Evolutionary conservation across 2,888 invertebrate species (phyloP).

Genomic region (Harpalus rubripes): DNA sequence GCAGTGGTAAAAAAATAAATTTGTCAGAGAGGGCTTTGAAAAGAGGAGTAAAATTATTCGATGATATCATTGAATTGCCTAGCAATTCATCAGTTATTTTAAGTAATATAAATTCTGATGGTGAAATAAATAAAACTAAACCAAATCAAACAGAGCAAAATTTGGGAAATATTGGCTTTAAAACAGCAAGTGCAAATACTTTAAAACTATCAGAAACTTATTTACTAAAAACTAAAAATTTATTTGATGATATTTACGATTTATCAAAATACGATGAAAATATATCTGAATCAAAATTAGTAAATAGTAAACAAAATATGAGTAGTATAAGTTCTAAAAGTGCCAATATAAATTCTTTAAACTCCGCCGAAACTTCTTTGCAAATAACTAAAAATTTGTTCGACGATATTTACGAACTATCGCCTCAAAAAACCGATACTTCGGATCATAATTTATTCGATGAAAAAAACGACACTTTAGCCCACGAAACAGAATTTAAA

Average conservation of each 20-base stretch:
- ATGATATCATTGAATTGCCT: constrained; percentile 70
- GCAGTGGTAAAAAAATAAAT: constrained; percentile 75
- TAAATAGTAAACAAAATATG: background rate
- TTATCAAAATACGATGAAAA: constrained; percentile 15
- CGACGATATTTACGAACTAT: too few relatives aligned
- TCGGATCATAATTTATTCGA: background rate
- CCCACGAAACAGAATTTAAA: constrained; percentile 11
- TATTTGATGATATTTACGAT: constrained; percentile 53
- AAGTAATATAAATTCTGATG: background rate
- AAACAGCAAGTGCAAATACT: constrained; percentile 12
- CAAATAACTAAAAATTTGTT: too few relatives aligned
- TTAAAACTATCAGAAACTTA: constrained; percentile 27
- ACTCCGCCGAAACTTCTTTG: background rate
- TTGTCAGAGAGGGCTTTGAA: constrained; percentile 71
- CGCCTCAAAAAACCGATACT: background rate
- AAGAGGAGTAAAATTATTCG: constrained; percentile 75
- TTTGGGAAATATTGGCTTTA: background rate
- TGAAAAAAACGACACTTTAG: background rate
- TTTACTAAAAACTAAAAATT: background rate
- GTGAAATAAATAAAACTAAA: background rate
- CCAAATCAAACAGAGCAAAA: background rate
- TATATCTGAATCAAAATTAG: too few relatives aligned
- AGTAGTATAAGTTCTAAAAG: background rate
- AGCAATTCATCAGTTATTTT: constrained; percentile 58
- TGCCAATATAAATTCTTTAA: background rate